Evolutionary conservation across 2,113 vertebrate species (phyloP), one percentile per base, ranked within the genome.

Genomic region (Xiphorhynchus elegans): DNA sequence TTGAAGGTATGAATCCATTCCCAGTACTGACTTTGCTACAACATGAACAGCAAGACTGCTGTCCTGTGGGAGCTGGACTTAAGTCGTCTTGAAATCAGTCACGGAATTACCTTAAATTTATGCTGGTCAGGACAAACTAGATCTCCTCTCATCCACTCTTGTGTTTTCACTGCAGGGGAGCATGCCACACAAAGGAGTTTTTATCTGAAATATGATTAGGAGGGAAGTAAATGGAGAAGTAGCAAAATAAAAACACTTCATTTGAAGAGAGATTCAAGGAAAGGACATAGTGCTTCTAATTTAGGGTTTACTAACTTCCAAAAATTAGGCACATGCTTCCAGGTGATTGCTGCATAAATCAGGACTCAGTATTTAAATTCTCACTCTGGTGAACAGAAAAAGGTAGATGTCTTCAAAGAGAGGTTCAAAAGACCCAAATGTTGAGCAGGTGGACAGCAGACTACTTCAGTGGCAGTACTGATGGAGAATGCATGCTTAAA

Each of bases 171-270:
- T 5, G 1, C n/a, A 64, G 80, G 47, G 29, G 20, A 92, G 33
- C 39, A 64, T 0, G 4, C 52, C 0, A 2, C 56, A 47, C 33
- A 52, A 72, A 91, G 64, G 49, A 78, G 53, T 35, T 64, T 46
- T 94, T 91, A 89, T 87, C 94, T 89, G 90, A 88, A 85, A 76
- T 86, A 62, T 31, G 24, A 64, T 91, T 92, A 91, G 68, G 29
- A 42, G 13, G 20, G n/a, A 94, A 87, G 49, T 75, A 89, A 72
- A 91, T 6, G 11, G 47, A 87, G 62, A 91, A 33, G 68, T 72
- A n/a, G 81, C 18, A 86, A 89, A 89, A 69, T 63, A 46, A 80
- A 87, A 78, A 62, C 2, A 2, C 4, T 24, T 64, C 50, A 28
- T 74, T 74, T 88, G 25, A 20, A 73, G 20, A 84, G 15, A 88